Percentiles rank a stretch among this genome's conserved stretches.
phyloP scores from a whole-genome alignment of 2,888 invertebrate genomes.

The Nemurella pictetii region DNA sequence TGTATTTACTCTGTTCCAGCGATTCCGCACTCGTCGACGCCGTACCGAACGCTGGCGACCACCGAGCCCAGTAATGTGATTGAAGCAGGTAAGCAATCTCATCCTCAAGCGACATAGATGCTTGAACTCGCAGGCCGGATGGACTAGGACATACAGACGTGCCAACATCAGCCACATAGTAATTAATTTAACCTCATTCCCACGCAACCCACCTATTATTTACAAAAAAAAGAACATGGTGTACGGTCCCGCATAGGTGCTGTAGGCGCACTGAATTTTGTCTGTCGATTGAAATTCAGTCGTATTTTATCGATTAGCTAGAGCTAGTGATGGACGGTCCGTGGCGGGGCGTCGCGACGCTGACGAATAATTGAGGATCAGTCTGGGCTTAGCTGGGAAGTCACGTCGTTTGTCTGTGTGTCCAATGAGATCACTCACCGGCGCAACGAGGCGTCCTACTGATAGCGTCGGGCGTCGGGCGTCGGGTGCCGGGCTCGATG shows the following conservation, averaged over 20 bases:
- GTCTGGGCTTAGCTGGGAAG: conserved; percentile 13
- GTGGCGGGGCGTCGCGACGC: conserved; percentile 1
- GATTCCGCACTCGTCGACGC: conserved; percentile 34
- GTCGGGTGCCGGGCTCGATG: too few relatives aligned
- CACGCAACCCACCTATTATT: not conserved
- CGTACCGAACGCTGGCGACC: conserved; percentile 29
- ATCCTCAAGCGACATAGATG: not conserved
- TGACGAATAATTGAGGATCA: conserved; percentile 30
- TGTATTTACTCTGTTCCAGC: conserved; percentile 28
- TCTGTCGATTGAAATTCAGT: not conserved
- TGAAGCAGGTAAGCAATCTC: conserved; percentile 32
- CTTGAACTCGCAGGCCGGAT: not conserved
- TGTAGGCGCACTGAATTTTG: not conserved
- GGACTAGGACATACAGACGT: too few relatives aligned
- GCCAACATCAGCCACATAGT: too few relatives aligned
- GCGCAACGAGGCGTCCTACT: conserved; percentile 2
- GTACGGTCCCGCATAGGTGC: too few relatives aligned
- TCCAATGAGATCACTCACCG: conserved; percentile 25
- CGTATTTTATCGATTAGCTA: conserved; percentile 3
- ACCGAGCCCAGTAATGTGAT: conserved; percentile 28
- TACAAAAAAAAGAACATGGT: not conserved
- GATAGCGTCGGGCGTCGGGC: not conserved
- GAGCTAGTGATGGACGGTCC: conserved; percentile 5
- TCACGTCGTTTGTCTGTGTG: conserved; percentile 28
- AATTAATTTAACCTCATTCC: not conserved